Conservation (phyloP, 2,113 vertebrate species). For the Pangasianodon hypophthalmus region DNA sequence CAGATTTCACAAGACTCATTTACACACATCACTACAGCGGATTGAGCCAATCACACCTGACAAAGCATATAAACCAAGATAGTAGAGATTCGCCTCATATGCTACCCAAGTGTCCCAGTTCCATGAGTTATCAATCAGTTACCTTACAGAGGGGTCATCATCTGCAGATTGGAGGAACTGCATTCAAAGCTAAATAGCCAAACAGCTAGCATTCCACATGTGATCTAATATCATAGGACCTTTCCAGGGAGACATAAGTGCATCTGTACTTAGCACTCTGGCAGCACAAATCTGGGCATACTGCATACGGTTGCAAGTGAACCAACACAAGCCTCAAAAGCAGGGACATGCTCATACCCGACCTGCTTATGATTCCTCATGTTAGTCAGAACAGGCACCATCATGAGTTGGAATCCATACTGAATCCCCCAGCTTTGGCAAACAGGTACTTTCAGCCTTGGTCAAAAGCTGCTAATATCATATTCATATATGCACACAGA, state of each 20-base stretch:
- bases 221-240: neutral
- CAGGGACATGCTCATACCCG: neutral
- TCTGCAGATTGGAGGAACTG: neutral
- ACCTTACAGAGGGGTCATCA: neutral
- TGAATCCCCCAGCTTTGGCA: neutral
- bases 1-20: neutral
- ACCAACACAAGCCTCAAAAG: neutral
- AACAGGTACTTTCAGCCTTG: neutral
- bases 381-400: neutral
- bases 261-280: neutral
- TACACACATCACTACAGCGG: neutral
- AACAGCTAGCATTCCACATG: neutral
- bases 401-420: neutral
- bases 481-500: neutral
- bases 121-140: neutral
- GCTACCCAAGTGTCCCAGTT: neutral
- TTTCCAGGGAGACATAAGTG: neutral
- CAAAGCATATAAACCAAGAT: neutral
- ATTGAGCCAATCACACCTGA: neutral
- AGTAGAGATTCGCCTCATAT: neutral
- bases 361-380: neutral
- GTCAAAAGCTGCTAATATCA: neutral
- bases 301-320: neutral
- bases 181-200: neutral
- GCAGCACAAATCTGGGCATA: neutral